These are phyloP conservation scores for Tipula confusa DNA, from an alignment of 2,888 invertebrate genomes.

Conservation along the genomic window DNA sequence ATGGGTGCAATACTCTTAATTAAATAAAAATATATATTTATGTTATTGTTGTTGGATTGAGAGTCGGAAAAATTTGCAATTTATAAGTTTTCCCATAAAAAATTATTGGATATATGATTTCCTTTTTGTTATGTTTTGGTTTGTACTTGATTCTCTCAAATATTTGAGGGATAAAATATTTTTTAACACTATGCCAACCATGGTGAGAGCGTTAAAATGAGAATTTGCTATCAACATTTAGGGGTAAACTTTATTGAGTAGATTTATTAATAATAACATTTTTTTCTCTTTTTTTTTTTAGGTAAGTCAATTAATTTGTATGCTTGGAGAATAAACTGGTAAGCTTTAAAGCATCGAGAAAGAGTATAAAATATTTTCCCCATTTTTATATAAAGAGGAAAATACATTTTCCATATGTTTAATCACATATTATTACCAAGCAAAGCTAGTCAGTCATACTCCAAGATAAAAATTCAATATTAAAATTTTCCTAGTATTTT, in stretches of 20 bases:
- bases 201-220: not conserved
- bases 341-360: not conserved
- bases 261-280: not conserved
- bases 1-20: not conserved
- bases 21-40: not conserved
- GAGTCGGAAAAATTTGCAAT: not conserved
- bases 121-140: not conserved
- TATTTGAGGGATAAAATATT: not conserved
- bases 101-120: not conserved
- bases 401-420: slow-evolving; percentile 15
- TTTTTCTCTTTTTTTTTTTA: not conserved
- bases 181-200: not conserved
- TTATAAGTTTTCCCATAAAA: not conserved
- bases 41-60: not conserved
- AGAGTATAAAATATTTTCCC: not conserved
- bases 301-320: not conserved
- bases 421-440: not conserved
- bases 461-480: not conserved
- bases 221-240: not conserved
- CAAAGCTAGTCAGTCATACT: not conserved
- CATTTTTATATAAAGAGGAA: not conserved
- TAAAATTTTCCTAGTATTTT: not conserved
- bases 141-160: not conserved
- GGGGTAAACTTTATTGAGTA: not conserved
- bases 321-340: not conserved